Percentiles rank a stretch among this genome's conserved stretches.
Conservation (phyloP, 2,888 invertebrate genomes). For the Apodemia duryi region DNA sequence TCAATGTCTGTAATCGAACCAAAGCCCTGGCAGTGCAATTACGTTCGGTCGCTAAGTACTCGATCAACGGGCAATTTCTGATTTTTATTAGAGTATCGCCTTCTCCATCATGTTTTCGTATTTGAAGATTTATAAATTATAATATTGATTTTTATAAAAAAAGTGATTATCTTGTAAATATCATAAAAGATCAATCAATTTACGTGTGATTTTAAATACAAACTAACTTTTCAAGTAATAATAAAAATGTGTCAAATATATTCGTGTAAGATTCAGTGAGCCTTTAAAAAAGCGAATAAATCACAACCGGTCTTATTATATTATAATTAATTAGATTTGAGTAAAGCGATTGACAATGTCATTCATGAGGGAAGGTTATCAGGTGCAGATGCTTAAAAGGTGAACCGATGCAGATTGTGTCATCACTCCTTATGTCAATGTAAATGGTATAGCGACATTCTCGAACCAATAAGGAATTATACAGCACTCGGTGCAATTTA, state of each 20-base stretch:
- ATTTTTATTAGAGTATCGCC: background rate
- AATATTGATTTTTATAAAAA: background rate
- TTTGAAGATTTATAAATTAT: no score
- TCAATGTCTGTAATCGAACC: no score
- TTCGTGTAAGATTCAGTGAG: no score
- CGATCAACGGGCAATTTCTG: no score
- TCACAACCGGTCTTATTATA: background rate
- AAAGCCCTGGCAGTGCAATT: no score
- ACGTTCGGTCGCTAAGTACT: no score
- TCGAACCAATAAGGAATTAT: conserved; percentile 19
- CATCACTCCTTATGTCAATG: conserved; percentile 28
- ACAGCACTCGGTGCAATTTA: background rate
- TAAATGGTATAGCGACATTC: conserved; percentile 34
- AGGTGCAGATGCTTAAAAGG: conserved; percentile 29
- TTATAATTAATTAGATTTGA: conserved; percentile 1
- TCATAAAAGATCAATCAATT: background rate
- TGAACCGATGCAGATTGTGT: conserved; percentile 31
- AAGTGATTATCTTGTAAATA: background rate
- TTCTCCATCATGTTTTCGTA: background rate
- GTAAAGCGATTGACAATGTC: conserved; percentile 13
- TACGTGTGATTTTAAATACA: background rate
- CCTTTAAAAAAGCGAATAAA: background rate
- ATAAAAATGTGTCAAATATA: no score
- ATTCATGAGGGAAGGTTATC: conserved; percentile 28
- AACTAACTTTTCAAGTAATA: background rate